Base-by-base conservation (phyloP, 2,888 invertebrate species). In the Drosophila suboccidentalis region DNA sequence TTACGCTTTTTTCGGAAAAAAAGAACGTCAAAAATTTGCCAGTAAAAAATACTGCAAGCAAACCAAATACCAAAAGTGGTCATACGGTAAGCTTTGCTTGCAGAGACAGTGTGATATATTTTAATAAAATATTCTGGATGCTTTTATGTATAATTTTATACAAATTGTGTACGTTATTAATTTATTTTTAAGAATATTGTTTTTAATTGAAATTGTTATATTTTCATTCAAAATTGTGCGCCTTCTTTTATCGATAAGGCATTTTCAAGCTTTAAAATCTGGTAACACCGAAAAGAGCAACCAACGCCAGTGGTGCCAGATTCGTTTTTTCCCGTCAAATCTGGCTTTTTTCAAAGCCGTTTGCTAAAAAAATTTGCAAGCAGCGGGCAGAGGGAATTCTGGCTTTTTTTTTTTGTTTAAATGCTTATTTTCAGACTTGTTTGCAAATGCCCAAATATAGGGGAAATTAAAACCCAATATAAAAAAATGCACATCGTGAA, bases 1-100 rank as follows among this genome's bases (percentile, higher is more conserved):
- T 5, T 15, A 9, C 15, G 36, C 2, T 39, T 41, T 69, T 53
- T 74, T 71, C 71, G 66, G 75, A 75, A 34, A n/a, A n/a, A 1
- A 3, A 1, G 13, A 63, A 75, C 41, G 41, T 11, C 15, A 39
- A 29, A 58, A 60, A 46, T 57, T 53, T 57, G 15, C 11, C 53
- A 13, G 0, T 1, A 22, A 3, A 2, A 55, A 68, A 55, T 62
- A 54, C 55, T 38, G 19, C 38, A 32, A 4, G 11, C 9, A 55
- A 58, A 72, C 46, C 9, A 32, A n/a, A 36, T 3, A 10, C 46
- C 4, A 22, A 9, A 3, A 26, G 9, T 54, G 19, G 34, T 32
- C 50, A 47, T 34, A 41, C 26, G 17, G 26, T 22, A 4, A 8
- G 32, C 29, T 8, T 36, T 10, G 6, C n/a, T n/a, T 38, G n/a